A percentile compares a stretch with the other conserved stretches of the same genome.
Conservation (phyloP, 2,888 invertebrate genomes). For the Synergus gifuensis region DNA sequence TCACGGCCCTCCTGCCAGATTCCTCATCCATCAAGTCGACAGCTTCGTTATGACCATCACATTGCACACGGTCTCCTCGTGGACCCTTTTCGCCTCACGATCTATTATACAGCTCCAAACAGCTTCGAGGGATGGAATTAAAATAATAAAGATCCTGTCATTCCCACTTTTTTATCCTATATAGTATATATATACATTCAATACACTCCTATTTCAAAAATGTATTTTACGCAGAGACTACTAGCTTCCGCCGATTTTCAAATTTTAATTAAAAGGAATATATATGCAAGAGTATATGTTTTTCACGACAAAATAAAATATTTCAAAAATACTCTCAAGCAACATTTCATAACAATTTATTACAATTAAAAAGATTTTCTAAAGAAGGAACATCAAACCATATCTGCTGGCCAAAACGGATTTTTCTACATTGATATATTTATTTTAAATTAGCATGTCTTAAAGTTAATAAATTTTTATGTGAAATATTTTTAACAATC, state of each 20-base stretch:
- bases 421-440: too few species aligned
- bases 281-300: not conserved
- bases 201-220: not conserved
- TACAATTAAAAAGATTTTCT: not conserved
- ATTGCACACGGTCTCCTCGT: slow-evolving; percentile 66
- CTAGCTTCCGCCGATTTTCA: not conserved
- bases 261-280: not conserved
- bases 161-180: not conserved
- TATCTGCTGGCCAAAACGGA: not conserved
- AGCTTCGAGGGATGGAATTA: slow-evolving; percentile 52
- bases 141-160: slow-evolving; percentile 59
- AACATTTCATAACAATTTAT: not conserved
- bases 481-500: not conserved
- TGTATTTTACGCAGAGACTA: not conserved
- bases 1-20: slow-evolving; percentile 61
- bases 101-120: slow-evolving; percentile 63
- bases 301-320: not conserved
- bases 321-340: not conserved
- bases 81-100: slow-evolving; percentile 67
- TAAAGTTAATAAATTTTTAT: too few species aligned
- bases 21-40: slow-evolving; percentile 75
- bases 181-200: too few species aligned
- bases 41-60: slow-evolving; percentile 74
- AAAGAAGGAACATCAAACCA: not conserved
- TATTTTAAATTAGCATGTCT: too few species aligned